These are phyloP conservation scores for Chlorospingus flavigularis DNA, from an alignment of 2,797 vertebrate genomes.

Conservation along the genomic window DNA sequence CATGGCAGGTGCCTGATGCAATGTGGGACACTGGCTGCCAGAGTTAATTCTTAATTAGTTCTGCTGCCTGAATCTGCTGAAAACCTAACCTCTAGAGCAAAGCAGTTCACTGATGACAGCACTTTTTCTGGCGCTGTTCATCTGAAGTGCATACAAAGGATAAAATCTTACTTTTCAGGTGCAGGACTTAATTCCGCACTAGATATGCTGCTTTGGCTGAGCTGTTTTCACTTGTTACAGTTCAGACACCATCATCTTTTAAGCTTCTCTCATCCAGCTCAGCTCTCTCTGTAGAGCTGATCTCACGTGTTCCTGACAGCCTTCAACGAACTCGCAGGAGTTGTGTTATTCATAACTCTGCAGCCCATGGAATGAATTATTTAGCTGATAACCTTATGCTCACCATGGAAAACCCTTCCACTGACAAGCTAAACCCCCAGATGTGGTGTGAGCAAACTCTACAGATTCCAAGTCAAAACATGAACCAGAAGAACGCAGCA, in stretches of 20 bases:
- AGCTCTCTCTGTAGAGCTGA: background rate
- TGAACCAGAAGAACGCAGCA: background rate
- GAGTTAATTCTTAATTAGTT: constrained; percentile 63
- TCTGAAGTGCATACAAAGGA: background rate
- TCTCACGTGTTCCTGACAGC: background rate
- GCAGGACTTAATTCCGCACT: background rate
- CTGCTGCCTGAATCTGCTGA: constrained; percentile 34
- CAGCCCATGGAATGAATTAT: background rate
- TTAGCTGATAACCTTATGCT: constrained; percentile 7
- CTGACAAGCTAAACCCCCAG: background rate
- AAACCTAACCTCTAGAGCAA: constrained; percentile 40
- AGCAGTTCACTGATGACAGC: constrained; percentile 35
- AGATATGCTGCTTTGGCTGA: background rate
- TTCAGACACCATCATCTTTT: background rate
- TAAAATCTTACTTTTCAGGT: constrained; percentile 14
- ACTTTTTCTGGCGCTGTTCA: constrained; percentile 17
- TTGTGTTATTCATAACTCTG: background rate
- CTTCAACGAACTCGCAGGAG: background rate
- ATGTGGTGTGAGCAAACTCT: background rate
- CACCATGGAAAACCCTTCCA: background rate
- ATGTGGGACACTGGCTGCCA: background rate
- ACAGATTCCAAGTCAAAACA: background rate
- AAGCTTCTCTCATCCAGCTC: background rate
- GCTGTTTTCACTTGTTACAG: background rate
- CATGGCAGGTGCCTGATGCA: background rate